These are phyloP conservation scores for Dermatemys mawii DNA, from an alignment of 2,113 vertebrate genomes.

Conservation along the genomic window DNA sequence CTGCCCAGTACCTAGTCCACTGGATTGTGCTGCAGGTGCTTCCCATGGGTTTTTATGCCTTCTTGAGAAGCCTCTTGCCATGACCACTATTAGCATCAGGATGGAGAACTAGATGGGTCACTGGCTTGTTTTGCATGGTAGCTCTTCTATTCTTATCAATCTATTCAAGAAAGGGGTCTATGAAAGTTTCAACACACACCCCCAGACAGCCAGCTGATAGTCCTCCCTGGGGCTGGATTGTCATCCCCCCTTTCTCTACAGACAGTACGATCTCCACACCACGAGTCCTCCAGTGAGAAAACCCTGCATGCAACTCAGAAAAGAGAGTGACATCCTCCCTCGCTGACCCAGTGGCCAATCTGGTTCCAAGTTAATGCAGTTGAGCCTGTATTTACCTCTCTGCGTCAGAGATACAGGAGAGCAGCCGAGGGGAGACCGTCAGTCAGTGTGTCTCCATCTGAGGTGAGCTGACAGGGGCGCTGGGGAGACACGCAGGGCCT, in stretches of 20 bases:
- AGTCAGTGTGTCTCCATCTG: not conserved
- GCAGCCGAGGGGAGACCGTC: not conserved
- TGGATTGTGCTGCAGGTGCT: not conserved
- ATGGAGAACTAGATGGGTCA: not conserved
- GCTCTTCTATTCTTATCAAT: too few species aligned
- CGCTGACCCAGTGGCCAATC: not conserved
- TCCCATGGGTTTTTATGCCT: not conserved
- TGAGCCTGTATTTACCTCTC: fast-evolving
- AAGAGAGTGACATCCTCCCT: not conserved
- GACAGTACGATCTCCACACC: not conserved
- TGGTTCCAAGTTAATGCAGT: not conserved
- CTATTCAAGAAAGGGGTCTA: too few species aligned
- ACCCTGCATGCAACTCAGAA: not conserved
- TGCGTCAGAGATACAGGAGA: not conserved
- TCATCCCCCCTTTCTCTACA: not conserved
- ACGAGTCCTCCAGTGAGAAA: not conserved
- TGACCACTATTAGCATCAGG: not conserved
- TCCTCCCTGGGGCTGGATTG: not conserved
- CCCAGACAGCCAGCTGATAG: not conserved
- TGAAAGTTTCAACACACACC: too few species aligned
- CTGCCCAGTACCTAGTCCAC: not conserved
- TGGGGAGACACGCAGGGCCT: not conserved
- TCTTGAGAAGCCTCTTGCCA: not conserved
- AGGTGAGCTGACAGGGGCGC: not conserved
- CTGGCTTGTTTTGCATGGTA: not conserved